Base-by-base conservation (phyloP, 1,140 invertebrate genomes). In the Leptinotarsa texana region DNA sequence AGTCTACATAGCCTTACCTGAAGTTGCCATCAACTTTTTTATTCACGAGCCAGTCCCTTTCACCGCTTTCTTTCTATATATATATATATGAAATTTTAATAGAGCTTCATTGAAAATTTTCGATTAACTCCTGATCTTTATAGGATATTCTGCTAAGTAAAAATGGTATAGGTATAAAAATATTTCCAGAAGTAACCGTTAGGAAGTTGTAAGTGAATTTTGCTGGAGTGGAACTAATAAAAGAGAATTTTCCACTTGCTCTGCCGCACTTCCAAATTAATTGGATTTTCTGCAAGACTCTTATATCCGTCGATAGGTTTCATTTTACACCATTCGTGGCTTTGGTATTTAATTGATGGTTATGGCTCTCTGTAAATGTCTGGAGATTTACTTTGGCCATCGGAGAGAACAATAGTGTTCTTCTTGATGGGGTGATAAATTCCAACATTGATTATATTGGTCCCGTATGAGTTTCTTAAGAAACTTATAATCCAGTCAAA, bases 11-110 rank as follows among this genome's bases (percentile, higher is more conserved):
- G 8, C 33, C 33, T 42, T 42, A 42, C 8, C 33, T 1, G 33
- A 42, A 42, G 3, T 42, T 42, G 8, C 6, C 51, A n/a, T 57
- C 13, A 57, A 57, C 51, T 57, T 57, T 57, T 57, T 57, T n/a
- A 57, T 57, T 57, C 51, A 15, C 15, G 3, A 18, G n/a, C 15
- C 51, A 13, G 5, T 57, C 15, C 33, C 33, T 42, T 42, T 42
- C 8, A 17, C 17, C 3, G n/a, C 6, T 15, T 18, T 17, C 51
- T 57, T 57, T 4, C n/a, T 57, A 57, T 57, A 57, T 57, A 57
- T 57, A 57, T 57, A 57, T 57, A 57, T 57, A 57, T 57, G 51
- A 57, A 57, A 57, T 57, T 57, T 57, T 57, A 57, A 57, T 57
- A 3, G 51, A 57, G n/a, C 2, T 18, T 17, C n/a, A 57, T 57